Base-by-base conservation (phyloP, 2,888 invertebrate genomes). In the Drosophila anomelani region DNA sequence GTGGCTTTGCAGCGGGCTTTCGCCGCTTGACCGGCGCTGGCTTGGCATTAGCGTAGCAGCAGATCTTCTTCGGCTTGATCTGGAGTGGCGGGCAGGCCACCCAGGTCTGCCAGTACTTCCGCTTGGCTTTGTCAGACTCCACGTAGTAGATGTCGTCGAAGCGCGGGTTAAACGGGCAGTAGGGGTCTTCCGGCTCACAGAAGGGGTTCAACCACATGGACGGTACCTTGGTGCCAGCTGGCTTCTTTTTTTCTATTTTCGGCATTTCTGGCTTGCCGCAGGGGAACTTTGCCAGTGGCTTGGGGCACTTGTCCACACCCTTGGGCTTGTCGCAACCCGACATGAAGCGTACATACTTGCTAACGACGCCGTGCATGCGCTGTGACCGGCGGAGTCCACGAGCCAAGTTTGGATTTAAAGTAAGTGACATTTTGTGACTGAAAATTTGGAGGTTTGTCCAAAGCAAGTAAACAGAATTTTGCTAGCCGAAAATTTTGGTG, bases 81-180 rank as follows among this genome's bases (percentile, higher is more conserved):
- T 66, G 15, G n/a, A 85, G 4, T 1, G 87, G 75, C 0, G 92
- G 91, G 39, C 92, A 92, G 15, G 81, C 71, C 0, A 90, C 81
- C 92, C 92, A 92, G 5, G 92, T 92, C 55, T 91, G 92, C 77
- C 88, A 90, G 59, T 92, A 92, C 41, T 73, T 78, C 1, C 90
- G 85, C n/a, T 81, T 89, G 0, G 84, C 75, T 67, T 91, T 91
- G 47, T 92, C 90, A 1, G 88, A 89, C 8, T 81, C 81, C 5
- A 85, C 79, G 17, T 90, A 92, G 49, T 91, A 91, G 12, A 91
- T 79, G 4, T 89, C 87, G 63, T 92, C 92, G 57, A 91, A 91
- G 0, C 88, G 85, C 0, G 88, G 86, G 80, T 81, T 81, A 17
- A 77, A 79, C 1, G 79, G 80, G 15, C 89, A 83, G 29, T 75